Conservation (phyloP, 2,888 invertebrate species). For the Rotaria magnacalcarata region DNA sequence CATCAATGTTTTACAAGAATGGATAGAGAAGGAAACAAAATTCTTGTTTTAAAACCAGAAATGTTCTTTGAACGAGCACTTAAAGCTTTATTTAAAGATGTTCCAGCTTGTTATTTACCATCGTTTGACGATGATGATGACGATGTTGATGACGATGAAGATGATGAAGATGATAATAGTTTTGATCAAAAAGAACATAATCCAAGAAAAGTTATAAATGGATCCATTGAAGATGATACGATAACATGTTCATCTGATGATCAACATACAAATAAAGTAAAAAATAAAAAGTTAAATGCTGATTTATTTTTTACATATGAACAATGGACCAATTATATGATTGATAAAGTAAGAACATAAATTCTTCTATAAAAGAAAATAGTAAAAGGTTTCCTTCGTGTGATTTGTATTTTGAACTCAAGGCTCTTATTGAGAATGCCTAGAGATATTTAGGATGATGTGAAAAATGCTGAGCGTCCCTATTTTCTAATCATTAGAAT, state of each 20-base stretch:
- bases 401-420: no score
- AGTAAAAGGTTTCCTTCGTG: no score
- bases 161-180: neutral
- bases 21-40: slow-evolving; percentile 11
- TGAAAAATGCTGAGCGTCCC: no score
- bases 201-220: neutral
- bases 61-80: slow-evolving; percentile 13
- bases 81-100: slow-evolving; percentile 2
- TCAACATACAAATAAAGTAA: neutral
- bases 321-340: slow-evolving; percentile 31
- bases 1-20: slow-evolving; percentile 33
- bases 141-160: neutral
- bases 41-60: slow-evolving; percentile 13
- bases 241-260: neutral
- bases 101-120: slow-evolving; percentile 13
- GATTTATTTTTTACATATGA: slow-evolving; percentile 12
- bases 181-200: neutral
- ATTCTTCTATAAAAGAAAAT: no score
- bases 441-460: no score
- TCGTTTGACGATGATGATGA: slow-evolving; percentile 10
- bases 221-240: neutral
- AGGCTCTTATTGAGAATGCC: no score
- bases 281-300: neutral
- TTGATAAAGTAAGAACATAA: neutral
- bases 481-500: no score